Base-by-base conservation (phyloP, 2,888 invertebrate genomes). In the Acanthacorydalis orientalis region DNA sequence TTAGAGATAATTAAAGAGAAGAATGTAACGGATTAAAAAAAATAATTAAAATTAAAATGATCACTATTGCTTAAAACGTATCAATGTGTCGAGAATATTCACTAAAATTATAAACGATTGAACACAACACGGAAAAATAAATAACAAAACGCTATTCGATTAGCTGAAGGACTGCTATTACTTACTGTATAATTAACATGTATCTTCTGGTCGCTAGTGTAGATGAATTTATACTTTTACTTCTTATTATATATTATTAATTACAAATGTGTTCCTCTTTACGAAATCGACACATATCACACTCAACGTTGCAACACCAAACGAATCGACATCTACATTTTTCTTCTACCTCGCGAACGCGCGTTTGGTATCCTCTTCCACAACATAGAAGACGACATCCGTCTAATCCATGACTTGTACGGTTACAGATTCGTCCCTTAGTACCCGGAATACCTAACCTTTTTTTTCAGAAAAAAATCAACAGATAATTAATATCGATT, bases 271-370 rank as follows among this genome's bases (percentile, higher is more conserved):
- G 85, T 59, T 87, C 84, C 58, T 89, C 88, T 53, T 79, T 75
- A 59, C 79, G 80, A 57, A 78, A 80, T 53, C 78, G 75, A 65
- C 90, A 91, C 52, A 79, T 74, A 60, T 88, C 83, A 68, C 91
- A 91, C 57, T 82, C 79, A 2, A 91, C 90, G 53, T 80, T 75
- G 67, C 91, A 91, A 68, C 91, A 91, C 90, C 90, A 91, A 50
- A 87, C 84, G 63, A 91, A 91, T 55, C 81, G 78, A 64, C 91
- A 91, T 59, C 83, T 79, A 67, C 91, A 91, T 64, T 90, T 88
- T 61, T 89, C 87, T 57, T 81, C 81, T 50, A 87, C 83, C 57
- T 87, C 83, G 35, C 80, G 72, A 2, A 88, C 80, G 48, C 85
- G 68, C 6, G 89, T 90, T 61, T 87, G 86, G 66, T 86, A 87